Evolutionary conservation across 2,113 vertebrate species (phyloP).

Genomic region (Marmota flaviventris): DNA sequence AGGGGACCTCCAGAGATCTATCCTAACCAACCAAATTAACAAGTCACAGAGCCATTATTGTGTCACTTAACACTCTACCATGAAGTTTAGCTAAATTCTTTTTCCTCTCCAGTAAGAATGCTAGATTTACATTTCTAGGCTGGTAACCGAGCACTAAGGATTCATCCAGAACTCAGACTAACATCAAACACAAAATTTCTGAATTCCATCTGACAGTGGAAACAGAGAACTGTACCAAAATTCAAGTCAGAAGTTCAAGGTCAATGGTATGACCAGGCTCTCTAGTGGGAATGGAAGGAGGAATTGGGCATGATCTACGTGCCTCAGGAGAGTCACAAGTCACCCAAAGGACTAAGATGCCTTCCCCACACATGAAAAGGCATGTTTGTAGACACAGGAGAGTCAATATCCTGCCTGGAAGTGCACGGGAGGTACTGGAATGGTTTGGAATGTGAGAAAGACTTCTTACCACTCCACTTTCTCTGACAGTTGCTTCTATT

Average conservation of each 20-base stretch:
- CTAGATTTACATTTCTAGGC: slow-evolving; percentile 35
- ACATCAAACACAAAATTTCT: background rate
- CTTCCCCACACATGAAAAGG: background rate
- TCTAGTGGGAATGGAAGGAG: background rate
- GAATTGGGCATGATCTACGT: rapidly evolving
- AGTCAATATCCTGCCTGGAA: slow-evolving; percentile 88
- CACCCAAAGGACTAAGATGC: background rate
- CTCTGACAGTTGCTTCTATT: slow-evolving; percentile 75
- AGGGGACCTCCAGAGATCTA: background rate
- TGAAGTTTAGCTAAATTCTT: background rate
- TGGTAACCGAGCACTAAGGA: background rate
- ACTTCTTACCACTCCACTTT: slow-evolving; percentile 76
- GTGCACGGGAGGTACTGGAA: slow-evolving; percentile 84
- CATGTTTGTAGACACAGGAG: slow-evolving; percentile 78
- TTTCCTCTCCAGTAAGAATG: background rate
- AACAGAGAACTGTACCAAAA: background rate
- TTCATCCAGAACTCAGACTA: background rate
- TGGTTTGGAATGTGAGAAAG: slow-evolving; percentile 81
- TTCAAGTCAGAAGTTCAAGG: background rate
- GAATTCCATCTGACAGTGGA: background rate
- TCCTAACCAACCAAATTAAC: background rate
- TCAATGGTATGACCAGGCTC: background rate
- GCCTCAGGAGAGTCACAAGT: background rate
- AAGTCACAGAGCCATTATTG: background rate
- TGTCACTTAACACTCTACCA: background rate